Percentiles rank a stretch among this genome's conserved stretches.
Evolutionary conservation across 1,140 invertebrate species (phyloP).

Genomic region (Berghia stephanieae): DNA sequence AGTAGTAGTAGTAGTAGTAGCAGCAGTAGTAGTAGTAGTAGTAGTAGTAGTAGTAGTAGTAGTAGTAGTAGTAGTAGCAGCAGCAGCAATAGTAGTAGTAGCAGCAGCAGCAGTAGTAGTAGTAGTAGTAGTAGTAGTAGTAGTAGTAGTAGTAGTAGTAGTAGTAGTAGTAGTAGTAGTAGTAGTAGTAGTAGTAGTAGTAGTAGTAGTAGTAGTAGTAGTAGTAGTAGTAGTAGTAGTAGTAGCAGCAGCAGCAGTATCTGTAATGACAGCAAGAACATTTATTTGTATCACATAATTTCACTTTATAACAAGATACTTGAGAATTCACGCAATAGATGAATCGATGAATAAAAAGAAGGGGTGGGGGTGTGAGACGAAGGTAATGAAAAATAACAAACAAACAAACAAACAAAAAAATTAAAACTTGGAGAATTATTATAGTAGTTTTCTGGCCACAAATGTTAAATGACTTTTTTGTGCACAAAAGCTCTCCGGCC

Average conservation of each 20-base stretch:
- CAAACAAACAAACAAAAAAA: not conserved
- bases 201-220: conserved; percentile 2
- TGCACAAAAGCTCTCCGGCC: no score
- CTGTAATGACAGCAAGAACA: not conserved
- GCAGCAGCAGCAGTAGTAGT: conserved; percentile 1
- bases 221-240: conserved; percentile 2
- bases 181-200: conserved; percentile 2
- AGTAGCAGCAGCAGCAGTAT: not conserved
- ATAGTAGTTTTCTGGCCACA: not conserved
- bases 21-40: conserved; percentile 2
- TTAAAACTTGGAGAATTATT: not conserved
- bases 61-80: conserved; percentile 2
- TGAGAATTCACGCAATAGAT: no score
- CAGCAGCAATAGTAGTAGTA: conserved; percentile 2
- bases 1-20: conserved; percentile 2
- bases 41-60: conserved; percentile 2
- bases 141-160: conserved; percentile 2
- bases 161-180: conserved; percentile 2
- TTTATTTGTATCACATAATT: not conserved
- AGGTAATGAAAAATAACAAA: not conserved
- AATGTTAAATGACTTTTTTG: no score
- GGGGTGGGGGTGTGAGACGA: not conserved
- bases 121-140: conserved; percentile 2
- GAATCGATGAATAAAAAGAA: not conserved
- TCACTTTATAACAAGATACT: no score